Conservation (phyloP, 2,888 invertebrate species). For the Harmothoe impar region DNA sequence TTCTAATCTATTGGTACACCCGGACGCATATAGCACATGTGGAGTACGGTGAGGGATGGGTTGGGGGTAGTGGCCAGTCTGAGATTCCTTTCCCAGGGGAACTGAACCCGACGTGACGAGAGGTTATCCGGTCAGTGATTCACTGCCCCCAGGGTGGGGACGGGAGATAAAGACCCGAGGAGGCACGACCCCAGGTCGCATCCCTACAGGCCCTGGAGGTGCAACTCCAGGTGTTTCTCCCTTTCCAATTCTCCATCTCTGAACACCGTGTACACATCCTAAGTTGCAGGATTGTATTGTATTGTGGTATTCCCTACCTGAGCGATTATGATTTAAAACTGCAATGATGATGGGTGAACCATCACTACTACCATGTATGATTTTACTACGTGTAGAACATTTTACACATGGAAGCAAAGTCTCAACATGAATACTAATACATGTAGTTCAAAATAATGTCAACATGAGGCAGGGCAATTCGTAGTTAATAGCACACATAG, state of each 20-base stretch:
- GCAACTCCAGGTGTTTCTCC: constrained; percentile 32
- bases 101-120: background rate
- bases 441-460: too few relatives aligned
- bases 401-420: too few relatives aligned
- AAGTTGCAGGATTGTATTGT: too few relatives aligned
- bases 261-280: background rate
- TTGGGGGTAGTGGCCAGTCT: background rate
- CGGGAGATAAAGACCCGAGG: constrained; percentile 19
- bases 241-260: background rate
- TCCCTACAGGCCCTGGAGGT: constrained; percentile 12
- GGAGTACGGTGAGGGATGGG: background rate
- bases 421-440: too few relatives aligned
- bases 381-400: too few relatives aligned
- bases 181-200: constrained; percentile 22
- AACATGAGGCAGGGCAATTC: too few relatives aligned
- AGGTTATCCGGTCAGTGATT: constrained; percentile 55
- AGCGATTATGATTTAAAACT: too few relatives aligned
- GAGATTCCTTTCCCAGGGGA: constrained; percentile 38
- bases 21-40: background rate
- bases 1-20: background rate
- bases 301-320: too few relatives aligned
- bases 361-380: too few relatives aligned
- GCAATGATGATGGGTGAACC: too few relatives aligned
- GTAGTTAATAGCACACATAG: too few relatives aligned
- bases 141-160: constrained; percentile 46